Conservation (phyloP, 2,113 vertebrate species). For the Pteropus alecto region DNA sequence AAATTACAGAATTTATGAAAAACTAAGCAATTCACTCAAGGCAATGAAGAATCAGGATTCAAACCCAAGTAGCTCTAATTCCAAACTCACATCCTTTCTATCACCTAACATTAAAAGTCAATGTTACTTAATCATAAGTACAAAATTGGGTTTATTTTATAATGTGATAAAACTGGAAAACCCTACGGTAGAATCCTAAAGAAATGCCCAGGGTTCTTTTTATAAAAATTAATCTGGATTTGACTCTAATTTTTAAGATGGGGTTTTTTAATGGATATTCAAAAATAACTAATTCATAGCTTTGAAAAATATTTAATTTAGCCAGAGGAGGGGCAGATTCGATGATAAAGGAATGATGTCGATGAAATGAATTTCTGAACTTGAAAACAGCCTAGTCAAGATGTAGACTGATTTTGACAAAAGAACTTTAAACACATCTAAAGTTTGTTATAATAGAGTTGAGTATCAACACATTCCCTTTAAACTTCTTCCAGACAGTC, state of each 20-base stretch:
- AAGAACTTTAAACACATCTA: slow-evolving; percentile 76
- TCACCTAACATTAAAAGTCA: neutral
- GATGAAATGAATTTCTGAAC: slow-evolving; percentile 73
- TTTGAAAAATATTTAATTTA: slow-evolving; percentile 54
- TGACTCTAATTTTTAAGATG: slow-evolving; percentile 47
- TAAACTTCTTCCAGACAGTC: slow-evolving; percentile 79
- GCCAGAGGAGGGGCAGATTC: slow-evolving; percentile 69
- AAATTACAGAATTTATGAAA: neutral
- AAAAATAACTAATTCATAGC: slow-evolving; percentile 55
- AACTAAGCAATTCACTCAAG: neutral
- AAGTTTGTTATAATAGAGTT: slow-evolving; percentile 72
- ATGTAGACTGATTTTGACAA: slow-evolving; percentile 65
- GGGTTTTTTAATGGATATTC: slow-evolving; percentile 7
- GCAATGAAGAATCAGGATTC: neutral
- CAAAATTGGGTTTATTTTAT: neutral
- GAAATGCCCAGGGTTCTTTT: slow-evolving; percentile 47
- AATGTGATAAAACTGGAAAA: slow-evolving; percentile 34
- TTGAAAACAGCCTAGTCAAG: slow-evolving; percentile 76
- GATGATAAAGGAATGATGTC: slow-evolving; percentile 76
- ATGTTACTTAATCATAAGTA: slow-evolving; percentile 19
- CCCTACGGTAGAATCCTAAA: neutral
- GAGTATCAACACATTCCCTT: slow-evolving; percentile 76
- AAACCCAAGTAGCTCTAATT: neutral
- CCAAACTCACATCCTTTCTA: neutral
- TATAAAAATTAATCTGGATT: slow-evolving; percentile 47